Conservation (phyloP, 1,140 invertebrate species). For the Pseudomyrmex dendroicus region DNA sequence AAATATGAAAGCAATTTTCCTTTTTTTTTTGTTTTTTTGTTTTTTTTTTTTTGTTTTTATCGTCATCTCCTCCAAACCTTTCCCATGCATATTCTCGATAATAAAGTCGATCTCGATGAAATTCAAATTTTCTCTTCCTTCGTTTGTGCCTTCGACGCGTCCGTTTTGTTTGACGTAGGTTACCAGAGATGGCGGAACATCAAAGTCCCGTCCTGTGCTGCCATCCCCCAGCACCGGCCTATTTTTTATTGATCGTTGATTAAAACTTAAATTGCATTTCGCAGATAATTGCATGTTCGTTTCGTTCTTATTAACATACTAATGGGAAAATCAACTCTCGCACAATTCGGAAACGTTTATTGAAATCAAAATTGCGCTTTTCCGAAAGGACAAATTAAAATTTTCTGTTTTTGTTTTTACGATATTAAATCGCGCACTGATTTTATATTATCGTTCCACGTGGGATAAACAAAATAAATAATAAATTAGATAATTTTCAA, state of each 20-base stretch:
- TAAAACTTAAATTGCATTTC: slow-evolving; percentile 24
- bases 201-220: neutral
- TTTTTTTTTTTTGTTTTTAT: neutral
- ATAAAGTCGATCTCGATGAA: neutral
- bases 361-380: neutral
- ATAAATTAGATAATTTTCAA: too few relatives aligned
- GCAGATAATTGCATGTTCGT: slow-evolving; percentile 6
- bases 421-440: too few relatives aligned
- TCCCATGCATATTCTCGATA: neutral
- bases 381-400: neutral
- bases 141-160: neutral
- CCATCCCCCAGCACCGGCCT: neutral
- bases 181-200: slow-evolving; percentile 38
- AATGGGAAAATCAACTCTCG: neutral
- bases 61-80: neutral
- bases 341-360: neutral
- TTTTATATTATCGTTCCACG: too few relatives aligned
- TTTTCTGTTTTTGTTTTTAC: neutral
- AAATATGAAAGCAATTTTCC: slow-evolving; percentile 26
- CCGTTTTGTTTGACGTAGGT: neutral
- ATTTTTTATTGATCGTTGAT: slow-evolving; percentile 36
- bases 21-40: too few relatives aligned
- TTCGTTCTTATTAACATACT: neutral
- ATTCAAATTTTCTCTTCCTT: slow-evolving; percentile 29
- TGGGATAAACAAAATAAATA: too few relatives aligned